These are phyloP conservation scores for Bombylius major DNA, from an alignment of 2,888 invertebrate species.

Conservation along the genomic window DNA sequence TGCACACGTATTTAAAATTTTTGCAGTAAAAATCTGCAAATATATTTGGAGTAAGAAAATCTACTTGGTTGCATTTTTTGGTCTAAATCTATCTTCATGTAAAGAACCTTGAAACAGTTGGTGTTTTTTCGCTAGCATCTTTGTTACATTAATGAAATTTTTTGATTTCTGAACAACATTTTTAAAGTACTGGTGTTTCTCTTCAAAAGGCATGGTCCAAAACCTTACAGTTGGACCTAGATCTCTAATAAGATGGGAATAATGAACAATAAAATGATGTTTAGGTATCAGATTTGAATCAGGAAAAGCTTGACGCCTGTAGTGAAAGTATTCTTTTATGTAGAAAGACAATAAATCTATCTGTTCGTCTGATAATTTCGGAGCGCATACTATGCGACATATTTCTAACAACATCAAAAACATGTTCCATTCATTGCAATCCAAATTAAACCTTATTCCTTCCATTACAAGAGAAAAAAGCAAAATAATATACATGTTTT, in stretches of 20 bases:
- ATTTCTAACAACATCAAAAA: too few relatives aligned
- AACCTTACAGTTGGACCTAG: slow-evolving; percentile 11
- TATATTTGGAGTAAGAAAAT: too few relatives aligned
- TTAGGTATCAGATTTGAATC: slow-evolving; percentile 9
- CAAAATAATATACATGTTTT: not conserved
- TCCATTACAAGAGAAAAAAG: not conserved
- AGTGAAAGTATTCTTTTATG: slow-evolving; percentile 2
- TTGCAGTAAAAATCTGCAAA: too few relatives aligned
- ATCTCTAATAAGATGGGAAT: slow-evolving; percentile 10
- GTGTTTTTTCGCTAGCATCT: too few relatives aligned
- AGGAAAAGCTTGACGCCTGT: too few relatives aligned
- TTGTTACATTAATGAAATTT: slow-evolving; percentile 16
- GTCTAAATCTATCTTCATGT: too few relatives aligned
- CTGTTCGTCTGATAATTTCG: not conserved
- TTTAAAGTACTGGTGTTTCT: slow-evolving; percentile 20
- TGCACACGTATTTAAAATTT: too few relatives aligned
- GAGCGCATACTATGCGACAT: not conserved
- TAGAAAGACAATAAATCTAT: not conserved
- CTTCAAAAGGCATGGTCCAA: slow-evolving; percentile 18
- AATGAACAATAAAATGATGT: slow-evolving; percentile 14
- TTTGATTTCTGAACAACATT: slow-evolving; percentile 9
- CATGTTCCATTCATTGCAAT: not conserved
- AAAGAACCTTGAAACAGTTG: too few relatives aligned
- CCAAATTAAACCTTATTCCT: not conserved
- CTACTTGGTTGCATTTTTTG: too few relatives aligned